Conservation (phyloP, 2,113 vertebrate genomes). For the Tachysurus fulvidraco region DNA sequence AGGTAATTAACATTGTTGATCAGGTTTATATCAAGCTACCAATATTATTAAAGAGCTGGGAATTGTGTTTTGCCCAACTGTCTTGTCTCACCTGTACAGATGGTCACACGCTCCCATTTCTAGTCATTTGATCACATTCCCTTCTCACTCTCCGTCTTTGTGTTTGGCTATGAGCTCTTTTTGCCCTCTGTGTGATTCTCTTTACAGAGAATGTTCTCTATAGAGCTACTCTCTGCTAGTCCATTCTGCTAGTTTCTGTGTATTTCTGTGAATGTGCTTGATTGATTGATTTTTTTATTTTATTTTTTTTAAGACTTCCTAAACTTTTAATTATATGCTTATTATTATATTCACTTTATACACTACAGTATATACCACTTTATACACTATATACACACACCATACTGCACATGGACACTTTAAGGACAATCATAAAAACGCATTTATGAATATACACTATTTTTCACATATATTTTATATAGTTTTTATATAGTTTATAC, state of each 20-base stretch:
- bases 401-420: too few relatives aligned
- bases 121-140: slow-evolving; percentile 58
- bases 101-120: slow-evolving; percentile 64
- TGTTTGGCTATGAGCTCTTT: slow-evolving; percentile 32
- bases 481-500: too few relatives aligned
- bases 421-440: too few relatives aligned
- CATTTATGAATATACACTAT: too few relatives aligned
- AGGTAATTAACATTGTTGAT: not conserved
- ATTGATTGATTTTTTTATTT: not conserved
- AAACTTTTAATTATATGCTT: not conserved
- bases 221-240: slow-evolving; percentile 17
- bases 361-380: too few relatives aligned
- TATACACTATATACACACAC: too few relatives aligned
- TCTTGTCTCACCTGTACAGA: slow-evolving; percentile 55
- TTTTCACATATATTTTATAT: too few relatives aligned
- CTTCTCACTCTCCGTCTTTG: slow-evolving; percentile 35
- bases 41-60: not conserved
- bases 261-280: not conserved
- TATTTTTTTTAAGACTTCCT: not conserved
- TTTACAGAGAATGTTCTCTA: slow-evolving; percentile 23
- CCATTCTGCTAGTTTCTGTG: not conserved
- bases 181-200: slow-evolving; percentile 10
- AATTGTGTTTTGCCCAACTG: not conserved
- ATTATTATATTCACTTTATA: too few relatives aligned
- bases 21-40: not conserved